Evolutionary conservation across 2,113 vertebrate species (phyloP).

Genomic region (Malurus elegans): DNA sequence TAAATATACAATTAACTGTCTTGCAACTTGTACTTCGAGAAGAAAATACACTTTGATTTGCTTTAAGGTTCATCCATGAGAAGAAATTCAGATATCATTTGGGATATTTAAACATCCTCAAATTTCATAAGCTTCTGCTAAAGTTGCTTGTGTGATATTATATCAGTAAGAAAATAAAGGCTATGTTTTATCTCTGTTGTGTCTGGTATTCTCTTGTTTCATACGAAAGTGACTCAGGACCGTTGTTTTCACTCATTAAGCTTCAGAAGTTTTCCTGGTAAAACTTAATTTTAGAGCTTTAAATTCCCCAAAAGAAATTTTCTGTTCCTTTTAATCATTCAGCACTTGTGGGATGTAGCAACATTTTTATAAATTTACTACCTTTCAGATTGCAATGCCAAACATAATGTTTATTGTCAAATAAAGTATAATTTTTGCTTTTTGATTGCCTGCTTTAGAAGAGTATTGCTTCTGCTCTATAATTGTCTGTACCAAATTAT

Average conservation of each 20-base stretch:
- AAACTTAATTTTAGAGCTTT: slow-evolving; percentile 39
- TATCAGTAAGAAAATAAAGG: background rate
- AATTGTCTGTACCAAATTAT: slow-evolving; percentile 68
- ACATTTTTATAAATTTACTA: slow-evolving; percentile 70
- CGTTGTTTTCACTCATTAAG: background rate
- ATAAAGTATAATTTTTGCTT: slow-evolving; percentile 63
- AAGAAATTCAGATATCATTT: background rate
- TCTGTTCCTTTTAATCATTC: slow-evolving; percentile 68
- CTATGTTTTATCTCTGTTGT: background rate
- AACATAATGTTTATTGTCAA: slow-evolving; percentile 76
- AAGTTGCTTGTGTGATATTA: background rate
- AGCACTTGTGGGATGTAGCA: slow-evolving; percentile 39
- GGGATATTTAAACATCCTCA: background rate
- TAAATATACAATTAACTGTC: background rate
- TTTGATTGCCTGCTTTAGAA: slow-evolving; percentile 65
- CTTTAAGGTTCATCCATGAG: background rate
- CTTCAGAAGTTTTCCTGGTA: background rate
- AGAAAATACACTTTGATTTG: background rate
- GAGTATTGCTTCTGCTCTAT: slow-evolving; percentile 54
- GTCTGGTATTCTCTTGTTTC: background rate
- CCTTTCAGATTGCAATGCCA: slow-evolving; percentile 64
- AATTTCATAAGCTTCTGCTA: background rate
- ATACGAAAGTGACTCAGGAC: background rate
- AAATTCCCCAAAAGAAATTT: slow-evolving; percentile 37
- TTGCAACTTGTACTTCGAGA: background rate